Percentiles rank a stretch among this genome's conserved stretches.
Conservation (phyloP, 2,888 invertebrate genomes). For the Deilephila elpenor region DNA sequence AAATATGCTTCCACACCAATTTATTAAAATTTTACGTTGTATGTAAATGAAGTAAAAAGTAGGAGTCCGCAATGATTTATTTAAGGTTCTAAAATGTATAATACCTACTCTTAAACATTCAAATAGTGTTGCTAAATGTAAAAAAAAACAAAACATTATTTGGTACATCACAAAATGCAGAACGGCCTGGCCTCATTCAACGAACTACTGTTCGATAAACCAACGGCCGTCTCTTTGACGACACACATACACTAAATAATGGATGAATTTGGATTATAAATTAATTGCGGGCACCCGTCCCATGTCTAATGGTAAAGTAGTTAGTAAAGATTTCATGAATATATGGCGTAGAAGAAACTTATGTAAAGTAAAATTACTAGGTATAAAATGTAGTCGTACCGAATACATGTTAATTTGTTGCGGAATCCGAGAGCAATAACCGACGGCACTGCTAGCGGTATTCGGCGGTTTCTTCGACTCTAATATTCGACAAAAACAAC, state of each 20-base stretch:
- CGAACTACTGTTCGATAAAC: constrained; percentile 3
- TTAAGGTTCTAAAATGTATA: not conserved
- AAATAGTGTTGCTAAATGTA: constrained; percentile 17
- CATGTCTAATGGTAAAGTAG: not conserved
- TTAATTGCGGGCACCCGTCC: not conserved
- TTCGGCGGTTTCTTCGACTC: constrained; percentile 79
- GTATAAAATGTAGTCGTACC: constrained; percentile 80
- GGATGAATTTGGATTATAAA: not conserved
- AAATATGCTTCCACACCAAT: no score
- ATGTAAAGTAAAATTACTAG: constrained; percentile 74
- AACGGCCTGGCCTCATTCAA: constrained; percentile 21
- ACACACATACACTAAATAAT: constrained; percentile 29
- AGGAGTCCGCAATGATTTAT: not conserved
- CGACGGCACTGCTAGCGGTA: constrained; percentile 80
- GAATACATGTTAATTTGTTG: constrained; percentile 85
- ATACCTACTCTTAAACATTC: not conserved
- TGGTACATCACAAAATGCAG: constrained; percentile 17
- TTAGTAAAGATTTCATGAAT: constrained; percentile 20
- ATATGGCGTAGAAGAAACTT: constrained; percentile 53
- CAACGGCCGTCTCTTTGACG: constrained; percentile 23
- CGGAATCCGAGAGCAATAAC: constrained; percentile 84
- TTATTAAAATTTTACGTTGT: no score
- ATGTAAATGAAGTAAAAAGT: not conserved
- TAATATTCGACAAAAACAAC: constrained; percentile 81
- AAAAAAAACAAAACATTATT: constrained; percentile 23